Percentiles rank a stretch among this genome's conserved stretches.
Conservation (phyloP, 2,888 invertebrate species). For the Deilephila elpenor region DNA sequence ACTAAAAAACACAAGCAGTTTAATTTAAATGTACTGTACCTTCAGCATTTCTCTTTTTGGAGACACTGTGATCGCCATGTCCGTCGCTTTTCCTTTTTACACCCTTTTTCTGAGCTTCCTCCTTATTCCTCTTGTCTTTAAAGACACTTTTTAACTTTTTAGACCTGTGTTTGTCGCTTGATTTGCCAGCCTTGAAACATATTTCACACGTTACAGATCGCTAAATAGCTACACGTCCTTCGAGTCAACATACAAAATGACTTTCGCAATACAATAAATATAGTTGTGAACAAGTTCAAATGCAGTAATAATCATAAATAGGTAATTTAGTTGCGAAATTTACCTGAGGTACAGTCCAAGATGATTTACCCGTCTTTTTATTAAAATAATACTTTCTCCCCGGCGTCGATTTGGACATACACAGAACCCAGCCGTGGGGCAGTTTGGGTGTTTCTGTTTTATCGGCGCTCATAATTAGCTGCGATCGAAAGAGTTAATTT, state of each 20-base stretch:
- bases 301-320: conserved; percentile 33
- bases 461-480: conserved; percentile 67
- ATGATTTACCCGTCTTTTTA: conserved; percentile 77
- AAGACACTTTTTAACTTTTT: conserved; percentile 57
- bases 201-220: conserved; percentile 13
- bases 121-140: conserved; percentile 57
- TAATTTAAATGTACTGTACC: neutral
- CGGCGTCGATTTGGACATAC: conserved; percentile 74
- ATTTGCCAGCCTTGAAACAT: conserved; percentile 61
- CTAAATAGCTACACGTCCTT: neutral
- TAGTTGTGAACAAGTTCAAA: neutral
- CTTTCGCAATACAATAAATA: neutral
- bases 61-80: conserved; percentile 47
- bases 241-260: neutral
- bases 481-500: conserved; percentile 36
- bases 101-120: conserved; percentile 57
- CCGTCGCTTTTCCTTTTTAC: conserved; percentile 71
- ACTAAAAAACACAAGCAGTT: no score
- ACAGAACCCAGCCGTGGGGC: conserved; percentile 80
- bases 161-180: conserved; percentile 50
- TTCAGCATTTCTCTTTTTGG: conserved; percentile 41
- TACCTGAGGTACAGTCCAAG: conserved; percentile 78
- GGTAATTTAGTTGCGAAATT: conserved; percentile 47
- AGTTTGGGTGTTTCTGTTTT: conserved; percentile 65
- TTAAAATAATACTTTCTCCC: conserved; percentile 80